A percentile compares a stretch with the other conserved stretches of the same genome.
Evolutionary conservation across 2,797 vertebrate genomes (phyloP).

Genomic region (Onychomys arenicola): DNA sequence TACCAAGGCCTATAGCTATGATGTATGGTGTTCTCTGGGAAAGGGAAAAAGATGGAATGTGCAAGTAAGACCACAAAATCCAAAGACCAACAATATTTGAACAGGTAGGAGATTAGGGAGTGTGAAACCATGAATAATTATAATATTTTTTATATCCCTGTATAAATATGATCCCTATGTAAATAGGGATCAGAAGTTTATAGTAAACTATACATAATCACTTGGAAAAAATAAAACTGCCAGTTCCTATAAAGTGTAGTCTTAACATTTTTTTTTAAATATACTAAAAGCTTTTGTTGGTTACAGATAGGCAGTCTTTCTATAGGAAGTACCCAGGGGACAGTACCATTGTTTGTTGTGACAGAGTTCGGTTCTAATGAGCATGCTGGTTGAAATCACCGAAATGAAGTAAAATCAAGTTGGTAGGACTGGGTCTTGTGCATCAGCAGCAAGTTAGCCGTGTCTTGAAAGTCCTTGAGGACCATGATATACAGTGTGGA

Average conservation of each 20-base stretch:
- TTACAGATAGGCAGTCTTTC: constrained; percentile 37
- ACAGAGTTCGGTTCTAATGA: constrained; percentile 4
- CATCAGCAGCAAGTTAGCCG: neutral
- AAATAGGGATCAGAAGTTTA: neutral
- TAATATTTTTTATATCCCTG: constrained; percentile 15
- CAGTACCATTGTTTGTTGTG: neutral
- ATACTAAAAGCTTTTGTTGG: constrained; percentile 20
- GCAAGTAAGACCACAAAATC: neutral
- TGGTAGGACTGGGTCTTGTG: neutral
- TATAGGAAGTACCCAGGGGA: constrained; percentile 13
- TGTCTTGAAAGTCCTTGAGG: neutral
- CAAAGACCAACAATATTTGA: neutral
- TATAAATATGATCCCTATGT: too few species aligned
- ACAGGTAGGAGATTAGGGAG: neutral
- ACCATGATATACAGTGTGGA: neutral
- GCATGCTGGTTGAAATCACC: neutral
- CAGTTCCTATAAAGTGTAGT: neutral
- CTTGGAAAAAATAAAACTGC: neutral
- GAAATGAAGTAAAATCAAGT: neutral
- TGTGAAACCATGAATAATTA: neutral
- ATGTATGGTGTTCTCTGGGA: neutral
- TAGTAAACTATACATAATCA: neutral
- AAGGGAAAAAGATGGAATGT: neutral
- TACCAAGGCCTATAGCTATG: neutral
- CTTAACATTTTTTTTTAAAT: constrained; percentile 23